Conservation (phyloP, 1,140 invertebrate genomes). For the Drosophila pallidifrons region DNA sequence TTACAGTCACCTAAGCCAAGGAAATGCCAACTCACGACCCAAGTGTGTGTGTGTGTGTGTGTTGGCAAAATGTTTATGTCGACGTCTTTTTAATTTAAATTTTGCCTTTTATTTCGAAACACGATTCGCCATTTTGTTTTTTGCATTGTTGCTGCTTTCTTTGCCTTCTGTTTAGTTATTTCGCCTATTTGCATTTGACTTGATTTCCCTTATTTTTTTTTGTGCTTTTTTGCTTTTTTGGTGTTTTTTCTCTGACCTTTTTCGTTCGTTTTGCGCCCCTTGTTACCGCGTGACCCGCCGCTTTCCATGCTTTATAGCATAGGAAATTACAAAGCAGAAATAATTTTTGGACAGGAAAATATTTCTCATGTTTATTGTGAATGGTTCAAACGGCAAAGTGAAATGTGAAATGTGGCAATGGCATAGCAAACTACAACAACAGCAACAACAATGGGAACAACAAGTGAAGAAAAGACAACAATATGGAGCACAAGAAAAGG, state of each 20-base stretch:
- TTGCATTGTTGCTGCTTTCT: neutral
- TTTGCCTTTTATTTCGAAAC: conserved; percentile 49
- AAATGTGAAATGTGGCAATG: conserved; percentile 24
- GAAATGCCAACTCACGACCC: conserved; percentile 21
- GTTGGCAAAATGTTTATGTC: conserved; percentile 68
- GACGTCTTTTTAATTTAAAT: conserved; percentile 81
- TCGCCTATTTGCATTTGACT: conserved; percentile 70
- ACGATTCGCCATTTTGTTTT: conserved; percentile 63
- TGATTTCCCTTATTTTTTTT: conserved; percentile 28
- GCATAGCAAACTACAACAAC: neutral
- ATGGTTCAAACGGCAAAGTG: conserved; percentile 21
- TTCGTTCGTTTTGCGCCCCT: neutral
- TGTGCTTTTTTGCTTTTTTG: conserved; percentile 13
- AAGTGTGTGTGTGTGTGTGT: conserved; percentile 31
- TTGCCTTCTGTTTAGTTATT: conserved; percentile 62
- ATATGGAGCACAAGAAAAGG: neutral
- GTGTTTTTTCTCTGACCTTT: conserved; percentile 2
- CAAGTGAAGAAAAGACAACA: neutral
- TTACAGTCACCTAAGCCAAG: conserved; percentile 45
- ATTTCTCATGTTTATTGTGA: conserved; percentile 44
- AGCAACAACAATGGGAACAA: neutral
- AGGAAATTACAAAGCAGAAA: conserved; percentile 55
- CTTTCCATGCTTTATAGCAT: neutral
- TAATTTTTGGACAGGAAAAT: conserved; percentile 45
- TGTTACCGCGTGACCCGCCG: too few species aligned